Evolutionary conservation across 2,113 vertebrate species (phyloP).

Genomic region (Pitta sordida): DNA sequence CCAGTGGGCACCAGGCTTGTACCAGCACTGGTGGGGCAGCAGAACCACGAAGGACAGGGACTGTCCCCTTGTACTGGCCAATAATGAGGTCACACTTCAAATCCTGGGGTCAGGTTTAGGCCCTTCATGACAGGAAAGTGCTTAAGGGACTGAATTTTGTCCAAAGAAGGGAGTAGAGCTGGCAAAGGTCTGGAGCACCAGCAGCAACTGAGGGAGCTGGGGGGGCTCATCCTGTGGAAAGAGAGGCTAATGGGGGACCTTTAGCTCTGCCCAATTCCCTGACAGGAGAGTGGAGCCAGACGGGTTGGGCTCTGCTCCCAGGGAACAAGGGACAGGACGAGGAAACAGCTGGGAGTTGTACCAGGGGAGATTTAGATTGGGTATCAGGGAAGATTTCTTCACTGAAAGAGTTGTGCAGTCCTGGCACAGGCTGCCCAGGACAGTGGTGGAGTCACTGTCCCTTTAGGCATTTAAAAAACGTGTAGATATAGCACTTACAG

Average conservation of each 20-base stretch:
- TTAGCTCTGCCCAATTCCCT: accelerated
- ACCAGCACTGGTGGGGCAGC: neutral
- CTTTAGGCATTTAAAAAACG: neutral
- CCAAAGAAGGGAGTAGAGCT: accelerated
- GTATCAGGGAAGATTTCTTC: neutral
- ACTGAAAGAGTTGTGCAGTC: neutral
- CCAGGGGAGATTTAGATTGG: neutral
- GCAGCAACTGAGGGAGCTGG: neutral
- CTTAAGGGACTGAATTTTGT: accelerated
- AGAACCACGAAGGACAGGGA: neutral
- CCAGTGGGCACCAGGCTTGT: neutral
- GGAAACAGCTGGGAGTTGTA: neutral
- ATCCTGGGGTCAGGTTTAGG: neutral
- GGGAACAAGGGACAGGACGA: accelerated
- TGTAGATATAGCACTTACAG: too few species aligned
- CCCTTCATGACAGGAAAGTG: accelerated
- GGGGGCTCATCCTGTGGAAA: neutral
- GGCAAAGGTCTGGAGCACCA: neutral
- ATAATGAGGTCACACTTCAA: accelerated
- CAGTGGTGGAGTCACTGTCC: neutral
- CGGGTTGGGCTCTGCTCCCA: accelerated
- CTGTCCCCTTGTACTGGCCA: neutral
- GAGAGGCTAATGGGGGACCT: neutral
- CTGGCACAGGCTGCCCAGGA: neutral
- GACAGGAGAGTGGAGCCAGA: accelerated